These are phyloP conservation scores for Augiades crinisus DNA, from an alignment of 2,888 invertebrate genomes.

Conservation along the genomic window DNA sequence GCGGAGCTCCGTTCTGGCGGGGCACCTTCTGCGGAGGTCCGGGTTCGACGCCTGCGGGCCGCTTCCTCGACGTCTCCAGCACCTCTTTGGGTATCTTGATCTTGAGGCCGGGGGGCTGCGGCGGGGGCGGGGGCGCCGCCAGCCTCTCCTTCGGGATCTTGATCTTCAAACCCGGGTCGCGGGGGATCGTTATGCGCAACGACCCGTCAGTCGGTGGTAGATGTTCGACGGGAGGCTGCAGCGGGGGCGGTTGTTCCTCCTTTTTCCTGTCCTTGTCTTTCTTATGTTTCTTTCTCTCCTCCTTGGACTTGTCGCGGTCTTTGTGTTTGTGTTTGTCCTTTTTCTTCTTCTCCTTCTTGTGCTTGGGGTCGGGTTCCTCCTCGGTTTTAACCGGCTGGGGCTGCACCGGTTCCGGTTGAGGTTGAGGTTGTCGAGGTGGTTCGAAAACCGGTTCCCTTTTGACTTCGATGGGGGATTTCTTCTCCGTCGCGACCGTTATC, in stretches of 20 bases:
- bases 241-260: conserved; percentile 40
- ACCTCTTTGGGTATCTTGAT: conserved; percentile 91
- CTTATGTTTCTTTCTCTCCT: conserved; percentile 87
- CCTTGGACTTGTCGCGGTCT: conserved; percentile 87
- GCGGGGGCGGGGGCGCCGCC: conserved; percentile 76
- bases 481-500: conserved; percentile 66
- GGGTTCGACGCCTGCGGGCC: conserved; percentile 49
- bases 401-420: conserved; percentile 29
- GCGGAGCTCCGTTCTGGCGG: conserved; percentile 62
- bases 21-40: conserved; percentile 53
- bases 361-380: conserved; percentile 61
- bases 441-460: conserved; percentile 52
- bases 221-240: conserved; percentile 29
- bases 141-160: conserved; percentile 90
- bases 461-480: conserved; percentile 55
- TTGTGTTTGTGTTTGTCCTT: conserved; percentile 91
- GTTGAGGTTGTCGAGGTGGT: conserved; percentile 41
- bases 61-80: conserved; percentile 74
- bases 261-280: conserved; percentile 80
- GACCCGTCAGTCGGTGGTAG: conserved; percentile 46
- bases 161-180: conserved; percentile 85
- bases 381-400: conserved; percentile 33
- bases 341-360: conserved; percentile 86
- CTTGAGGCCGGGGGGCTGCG: conserved; percentile 81
- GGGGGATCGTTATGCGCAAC: conserved; percentile 68